Base-by-base conservation (phyloP, 2,113 vertebrate genomes). In the Heliornis fulica region DNA sequence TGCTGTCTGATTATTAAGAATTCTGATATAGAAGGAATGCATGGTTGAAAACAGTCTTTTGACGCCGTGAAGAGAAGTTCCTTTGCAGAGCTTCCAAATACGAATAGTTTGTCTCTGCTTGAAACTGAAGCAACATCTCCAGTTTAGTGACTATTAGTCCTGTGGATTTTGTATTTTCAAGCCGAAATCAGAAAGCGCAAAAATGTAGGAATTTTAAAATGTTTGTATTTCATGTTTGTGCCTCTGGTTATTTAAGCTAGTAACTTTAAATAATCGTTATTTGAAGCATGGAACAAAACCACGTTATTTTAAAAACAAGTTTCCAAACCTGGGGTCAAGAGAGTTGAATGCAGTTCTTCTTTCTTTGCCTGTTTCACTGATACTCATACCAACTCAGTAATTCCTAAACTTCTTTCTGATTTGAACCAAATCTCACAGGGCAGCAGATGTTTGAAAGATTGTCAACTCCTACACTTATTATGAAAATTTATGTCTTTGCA, bases 401-500 rank as follows among this genome's bases (percentile, higher is more conserved):
- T 80, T 94, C 69, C 54, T 72, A 45, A 85, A 32, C 45, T 69
- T 34, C 31, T 61, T 14, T 50, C 38, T 90, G 26, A 50, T 64
- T 43, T 60, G 50, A 76, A 54, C 29, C 41, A 53, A 25, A 41
- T 16, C 34, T 88, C 45, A 19, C 18, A 50, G 38, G 38, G 23
- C 41, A 65, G 15, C 15, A 48, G 61, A 16, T 90, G 76, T 7
- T 80, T 86, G 69, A 74, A 77, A 77, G 3, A 2, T 13, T 40
- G 8, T 79, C 83, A 12, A 60, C 25, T 88, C 20, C 75, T 80
- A 46, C 66, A 65, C 21, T 7, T 86, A 66, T n/a, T 77, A 90
- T 83, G 64, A 81, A 94, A 95, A 94, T 81, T 59, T 63, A 85
- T 90, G 75, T 76, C 88, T 94, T 93, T 83, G 76, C 51, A 92